Evolutionary conservation across 1,140 invertebrate species (phyloP), one percentile per base, ranked within the genome.

Genomic region (Trigoniulus corallinus): DNA sequence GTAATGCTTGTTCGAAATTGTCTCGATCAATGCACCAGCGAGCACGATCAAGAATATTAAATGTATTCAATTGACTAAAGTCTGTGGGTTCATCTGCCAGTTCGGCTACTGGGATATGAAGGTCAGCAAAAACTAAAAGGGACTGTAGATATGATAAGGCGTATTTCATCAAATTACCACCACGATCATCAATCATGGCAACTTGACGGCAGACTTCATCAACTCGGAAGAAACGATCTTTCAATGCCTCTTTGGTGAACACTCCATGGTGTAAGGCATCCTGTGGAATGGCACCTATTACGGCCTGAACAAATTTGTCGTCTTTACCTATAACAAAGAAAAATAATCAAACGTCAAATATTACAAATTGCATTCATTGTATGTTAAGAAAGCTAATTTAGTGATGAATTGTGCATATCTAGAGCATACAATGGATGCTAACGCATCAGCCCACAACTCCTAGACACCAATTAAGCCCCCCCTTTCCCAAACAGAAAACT

Each of bases 101-200:
- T 18, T 72, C 71, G 47, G 74, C 66, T 0, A 81, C 74, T 52
- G 84, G 79, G 51, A 75, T 71, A 64, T 71, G 74, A 55, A 69
- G 68, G 23, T 74, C 50, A 52, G 68, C 64, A 48, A 74, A 56
- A 15, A 75, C 64, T 53, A 76, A 63, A 25, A 72, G 57, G 3
- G 78, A 70, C 65, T 94, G 88, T 25, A 95, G 58, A 71, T 84
- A 95, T 1, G 91, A 94, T 2, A 94, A 68, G 49, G 93, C 70
- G 66, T 89, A 91, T 15, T 84, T 71, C 7, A 82, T 78, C 21
- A 95, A 65, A 1, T 77, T 71, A n/a, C 80, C 86, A 29, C 74
- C 74, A 37, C 80, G 76, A 47, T 84, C 82, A 0, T 88, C 86
- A 7, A 96, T 76, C 49, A 92, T 63, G 0, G 88, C 85, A 43